Base-by-base conservation (phyloP, 2,113 vertebrate species). In the Paradoxurus hermaphroditus region DNA sequence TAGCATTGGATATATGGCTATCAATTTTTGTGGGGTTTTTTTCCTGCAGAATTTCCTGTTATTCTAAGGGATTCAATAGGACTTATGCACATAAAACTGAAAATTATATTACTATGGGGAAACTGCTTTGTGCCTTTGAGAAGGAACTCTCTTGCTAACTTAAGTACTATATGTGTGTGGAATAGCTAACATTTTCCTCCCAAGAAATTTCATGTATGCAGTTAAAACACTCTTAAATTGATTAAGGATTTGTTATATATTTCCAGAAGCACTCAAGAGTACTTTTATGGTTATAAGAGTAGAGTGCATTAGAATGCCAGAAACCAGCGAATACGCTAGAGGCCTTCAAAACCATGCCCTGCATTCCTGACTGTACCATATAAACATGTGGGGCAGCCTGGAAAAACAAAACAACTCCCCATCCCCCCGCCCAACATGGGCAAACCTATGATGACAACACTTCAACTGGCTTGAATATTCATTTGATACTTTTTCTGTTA, bases 181-280 rank as follows among this genome's bases (percentile, higher is more conserved):
- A 97, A 95, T 93, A 91, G 95, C 97, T 93, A 96, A 96, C 95
- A 91, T 98, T 97, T 97, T 97, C 97, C 97, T 97, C 97, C 97
- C 97, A 96, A 97, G 98, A 98, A 98, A 98, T 97, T 97, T 98
- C 97, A 98, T 92, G 96, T 97, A 97, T 98, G 96, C 90, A 97
- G 96, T 98, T 98, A 97, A 98, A 98, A 95, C 97, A 94, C 90
- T 98, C 95, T 96, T 97, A 98, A 98, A 97, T 98, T 98, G 98
- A 98, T 98, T 98, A 98, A 98, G 96, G 97, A 97, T 98, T 98
- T 98, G 97, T 98, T 98, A 97, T 98, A 91, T 98, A 97, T 98
- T 98, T 98, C 98, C 98, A 98, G 97, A 97, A 98, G 97, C 98
- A 97, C 97, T 98, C 97, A 97, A 86, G 98, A 98, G 98, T 97